Conservation (phyloP, 37 sponge, comb jelly and placozoan species). For the Theonella swinhoei region DNA sequence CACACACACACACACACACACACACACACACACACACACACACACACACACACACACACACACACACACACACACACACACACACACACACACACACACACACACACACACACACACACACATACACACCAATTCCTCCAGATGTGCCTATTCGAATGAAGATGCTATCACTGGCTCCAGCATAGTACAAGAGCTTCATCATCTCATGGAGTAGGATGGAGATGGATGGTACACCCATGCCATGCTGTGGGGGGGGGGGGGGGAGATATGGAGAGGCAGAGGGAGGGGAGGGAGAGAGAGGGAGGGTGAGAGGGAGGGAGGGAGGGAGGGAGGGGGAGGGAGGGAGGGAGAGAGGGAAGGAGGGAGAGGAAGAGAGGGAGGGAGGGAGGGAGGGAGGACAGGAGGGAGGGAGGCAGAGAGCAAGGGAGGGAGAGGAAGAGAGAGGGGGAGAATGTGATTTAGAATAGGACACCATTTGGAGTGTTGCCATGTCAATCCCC, state of each 20-base stretch:
- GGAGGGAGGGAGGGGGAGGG: not conserved
- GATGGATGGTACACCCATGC: slow-evolving; percentile 96
- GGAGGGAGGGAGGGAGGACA: not conserved
- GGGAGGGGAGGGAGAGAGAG: not conserved
- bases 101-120: not conserved
- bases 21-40: too few relatives aligned
- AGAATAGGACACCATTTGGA: too few relatives aligned
- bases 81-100: too few relatives aligned
- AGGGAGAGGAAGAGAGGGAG: not conserved
- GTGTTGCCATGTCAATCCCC: too few relatives aligned
- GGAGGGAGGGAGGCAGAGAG: not conserved
- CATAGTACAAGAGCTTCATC: slow-evolving; percentile 90
- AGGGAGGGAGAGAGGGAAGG: not conserved
- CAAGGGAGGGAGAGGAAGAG: not conserved
- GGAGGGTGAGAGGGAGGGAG: slow-evolving; percentile 3
- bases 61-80: too few relatives aligned
- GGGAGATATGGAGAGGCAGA: not conserved
- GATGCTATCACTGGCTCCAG: slow-evolving; percentile 59
- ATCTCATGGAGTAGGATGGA: slow-evolving; percentile 95
- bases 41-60: too few relatives aligned
- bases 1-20: too few relatives aligned
- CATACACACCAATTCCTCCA: slow-evolving; percentile 94
- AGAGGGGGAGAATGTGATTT: not conserved
- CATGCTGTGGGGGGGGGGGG: slow-evolving; percentile 72
- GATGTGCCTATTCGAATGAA: slow-evolving; percentile 93